Percentiles rank a stretch among this genome's conserved stretches.
These are phyloP conservation scores for Haplochromis vanheusdeni DNA, from an alignment of 2,113 vertebrate species.

Conservation along the genomic window DNA sequence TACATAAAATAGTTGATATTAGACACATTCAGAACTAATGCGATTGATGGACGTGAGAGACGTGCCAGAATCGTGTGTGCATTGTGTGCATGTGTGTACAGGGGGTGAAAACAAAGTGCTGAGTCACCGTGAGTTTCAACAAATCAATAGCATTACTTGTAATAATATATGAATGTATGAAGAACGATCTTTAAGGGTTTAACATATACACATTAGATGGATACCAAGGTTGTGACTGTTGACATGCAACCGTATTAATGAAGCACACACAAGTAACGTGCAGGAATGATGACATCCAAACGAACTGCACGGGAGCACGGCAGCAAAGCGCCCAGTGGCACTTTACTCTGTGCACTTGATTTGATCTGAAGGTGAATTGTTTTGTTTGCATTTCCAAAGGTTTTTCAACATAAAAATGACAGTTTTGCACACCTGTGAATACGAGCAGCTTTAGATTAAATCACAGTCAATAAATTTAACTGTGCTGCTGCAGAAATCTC, in stretches of 20 bases:
- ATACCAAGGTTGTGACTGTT: not conserved
- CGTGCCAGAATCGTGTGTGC: not conserved
- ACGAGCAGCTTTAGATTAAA: not conserved
- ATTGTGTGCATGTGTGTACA: not conserved
- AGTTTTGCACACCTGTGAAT: not conserved
- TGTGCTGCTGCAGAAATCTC: not conserved
- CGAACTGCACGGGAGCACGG: not conserved
- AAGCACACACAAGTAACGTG: not conserved
- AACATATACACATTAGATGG: not conserved
- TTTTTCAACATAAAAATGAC: not conserved
- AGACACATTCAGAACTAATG: not conserved
- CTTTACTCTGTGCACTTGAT: not conserved
- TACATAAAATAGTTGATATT: not conserved
- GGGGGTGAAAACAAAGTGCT: not conserved
- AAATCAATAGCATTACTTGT: not conserved
- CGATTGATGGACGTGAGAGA: not conserved
- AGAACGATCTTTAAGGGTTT: fast-evolving
- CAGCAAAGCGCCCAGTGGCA: not conserved
- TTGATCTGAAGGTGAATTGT: not conserved
- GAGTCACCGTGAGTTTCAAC: not conserved
- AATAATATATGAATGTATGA: not conserved
- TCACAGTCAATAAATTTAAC: not conserved
- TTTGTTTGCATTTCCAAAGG: not conserved
- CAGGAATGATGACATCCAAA: not conserved
- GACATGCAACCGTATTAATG: not conserved